Evolutionary conservation across 2,888 invertebrate species (phyloP), one percentile per base, ranked within the genome.

Genomic region (Ophioninae sp.): DNA sequence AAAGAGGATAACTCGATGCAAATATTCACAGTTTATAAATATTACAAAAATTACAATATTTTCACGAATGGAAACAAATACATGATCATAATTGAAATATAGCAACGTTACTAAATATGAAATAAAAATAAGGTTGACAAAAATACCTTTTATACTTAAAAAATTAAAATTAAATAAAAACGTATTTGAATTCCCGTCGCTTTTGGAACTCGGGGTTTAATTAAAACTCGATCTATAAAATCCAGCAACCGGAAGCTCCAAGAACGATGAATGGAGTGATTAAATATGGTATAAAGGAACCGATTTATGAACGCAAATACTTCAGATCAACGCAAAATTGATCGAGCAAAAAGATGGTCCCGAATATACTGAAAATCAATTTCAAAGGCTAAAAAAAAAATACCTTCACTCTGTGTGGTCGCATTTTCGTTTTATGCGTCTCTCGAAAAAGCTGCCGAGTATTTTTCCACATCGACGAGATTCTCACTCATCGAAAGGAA

Each of bases 401-500:
- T 9, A 0, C 44, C 9, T 9, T 13, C 44, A 13, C 44, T 44
- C 2, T 2, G 44, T 3, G 30, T 30, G n/a, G 30, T 13, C 63
- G 22, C 61, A 41, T 68, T 68, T 61, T 61, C 39, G 37, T 51
- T 56, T 61, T 37, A 51, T 37, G 63, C 64, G 51, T 72, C 58
- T 79, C 39, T 22, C 51, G 51, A 8, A 10, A 23, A 13, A 20
- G n/a, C 37, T 63, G 44, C 39, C 39, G 23, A 20, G 37, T 22
- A n/a, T 39, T 44, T 73, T 64, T 58, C 63, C 59, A 64, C 68
- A 51, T 58, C 61, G 13, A 37, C 13, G 58, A 30, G 71, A 68
- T 74, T 22, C 17, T 41, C 79, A 58, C 80, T 76, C 78, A 78
- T 83, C 82, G 79, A 84, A 85, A 85, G 81, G 82, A 82, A 74